These are phyloP conservation scores for Alca torda DNA, from an alignment of 2,797 vertebrate species.

Conservation along the genomic window DNA sequence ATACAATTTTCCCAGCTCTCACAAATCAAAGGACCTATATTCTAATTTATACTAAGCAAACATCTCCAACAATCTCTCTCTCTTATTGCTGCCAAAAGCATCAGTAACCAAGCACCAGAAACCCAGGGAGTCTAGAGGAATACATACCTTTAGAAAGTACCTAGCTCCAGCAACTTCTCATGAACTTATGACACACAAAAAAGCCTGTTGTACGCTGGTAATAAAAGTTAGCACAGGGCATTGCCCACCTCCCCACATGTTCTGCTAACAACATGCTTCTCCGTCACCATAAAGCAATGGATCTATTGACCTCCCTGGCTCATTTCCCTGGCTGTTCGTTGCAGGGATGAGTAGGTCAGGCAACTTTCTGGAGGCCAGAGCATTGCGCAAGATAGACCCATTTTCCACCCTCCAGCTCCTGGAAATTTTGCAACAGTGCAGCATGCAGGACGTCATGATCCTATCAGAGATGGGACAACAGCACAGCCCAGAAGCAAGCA, in stretches of 20 bases:
- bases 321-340: background rate
- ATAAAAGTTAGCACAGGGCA: background rate
- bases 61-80: background rate
- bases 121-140: background rate
- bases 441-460: background rate
- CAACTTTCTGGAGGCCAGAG: background rate
- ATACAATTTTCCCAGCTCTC: background rate
- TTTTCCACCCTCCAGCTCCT: background rate
- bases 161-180: background rate
- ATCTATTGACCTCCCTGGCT: background rate
- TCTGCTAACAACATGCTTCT: background rate
- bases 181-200: background rate
- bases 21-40: background rate
- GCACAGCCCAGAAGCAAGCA: background rate
- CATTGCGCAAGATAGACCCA: background rate
- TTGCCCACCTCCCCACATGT: background rate
- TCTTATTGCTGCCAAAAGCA: background rate
- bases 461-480: background rate
- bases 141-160: background rate
- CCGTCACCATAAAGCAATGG: background rate
- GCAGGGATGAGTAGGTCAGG: background rate
- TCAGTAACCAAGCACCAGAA: background rate
- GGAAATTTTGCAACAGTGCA: background rate
- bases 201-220: fast-evolving
- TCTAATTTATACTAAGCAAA: background rate